Base-by-base conservation (phyloP, 2,113 vertebrate species). In the Menidia beryllina region DNA sequence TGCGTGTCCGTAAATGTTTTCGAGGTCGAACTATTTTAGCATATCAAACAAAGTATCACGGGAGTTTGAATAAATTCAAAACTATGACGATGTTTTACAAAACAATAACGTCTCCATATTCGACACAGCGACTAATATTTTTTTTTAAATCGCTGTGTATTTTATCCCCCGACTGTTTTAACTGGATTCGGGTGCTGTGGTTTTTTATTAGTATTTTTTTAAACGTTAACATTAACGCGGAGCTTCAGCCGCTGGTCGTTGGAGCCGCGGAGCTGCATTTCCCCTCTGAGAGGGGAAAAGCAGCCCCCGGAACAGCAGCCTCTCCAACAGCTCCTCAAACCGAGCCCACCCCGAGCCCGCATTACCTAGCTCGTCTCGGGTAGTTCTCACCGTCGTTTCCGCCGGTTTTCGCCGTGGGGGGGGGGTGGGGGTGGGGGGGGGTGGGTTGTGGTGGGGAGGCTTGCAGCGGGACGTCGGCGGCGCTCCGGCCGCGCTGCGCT, bases 251-350 rank as follows among this genome's bases (percentile, higher is more conserved):
- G 21, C 7, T 17, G 20, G 62, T 5, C 0, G 55, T 24, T 14
- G 20, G 24, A 0, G 68, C 68, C n/a, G 69, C 59, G 7, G 26
- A 81, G 87, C 88, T 91, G 90, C 88, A 90, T 84, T 90, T 90
- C 90, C 88, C 75, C 70, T 74, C 45, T 27, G 52, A 72, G 45
- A 75, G 75, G 88, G 90, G 90, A 89, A 91, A 83, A 91, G 88
- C 90, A 91, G 88, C 61, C 45, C 19, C 14, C 30, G 55, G 65
- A 64, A 78, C 72, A 60, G 0, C 67, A 11, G 14, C 7, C 21
- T 14, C 39, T 56, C 2, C 34, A 59, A 65, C 6, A 11, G 14
- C 7, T 24, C 14, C 39, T 56, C 2, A 39, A 59, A 65, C 6
- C 26, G 4, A 12, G 48, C 17, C 38, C 23, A 0, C 12, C 50